A percentile compares a stretch with the other conserved stretches of the same genome.
phyloP scores from a whole-genome alignment of 2,797 vertebrate genomes.

The Petrocephalus schoutedeni region DNA sequence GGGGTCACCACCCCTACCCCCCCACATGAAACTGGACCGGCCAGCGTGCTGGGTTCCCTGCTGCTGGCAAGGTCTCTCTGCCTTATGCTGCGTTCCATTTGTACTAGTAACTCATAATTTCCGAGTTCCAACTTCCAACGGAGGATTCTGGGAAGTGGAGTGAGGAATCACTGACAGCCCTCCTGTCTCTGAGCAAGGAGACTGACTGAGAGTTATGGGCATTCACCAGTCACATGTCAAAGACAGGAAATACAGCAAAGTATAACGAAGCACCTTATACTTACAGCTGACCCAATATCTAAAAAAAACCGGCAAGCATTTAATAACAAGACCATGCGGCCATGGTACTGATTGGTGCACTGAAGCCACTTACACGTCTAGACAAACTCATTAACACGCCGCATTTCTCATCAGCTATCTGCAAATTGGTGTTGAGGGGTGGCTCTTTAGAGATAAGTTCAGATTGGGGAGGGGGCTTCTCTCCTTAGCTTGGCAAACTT shows the following conservation, averaged over 20 bases:
- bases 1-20: background rate
- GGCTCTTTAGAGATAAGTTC: background rate
- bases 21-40: background rate
- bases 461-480: background rate
- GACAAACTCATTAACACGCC: background rate
- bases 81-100: background rate
- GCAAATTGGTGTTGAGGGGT: background rate
- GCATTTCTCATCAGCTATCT: background rate
- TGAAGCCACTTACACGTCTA: background rate
- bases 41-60: background rate
- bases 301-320: background rate
- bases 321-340: background rate
- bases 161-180: background rate
- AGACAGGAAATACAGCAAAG: background rate
- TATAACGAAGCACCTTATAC: background rate
- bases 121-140: no score
- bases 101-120: no score
- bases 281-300: background rate
- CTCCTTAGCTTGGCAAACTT: background rate
- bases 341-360: background rate
- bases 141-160: background rate
- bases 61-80: background rate
- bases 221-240: background rate
- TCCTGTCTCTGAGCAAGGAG: background rate
- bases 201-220: background rate